Evolutionary conservation across 2,113 vertebrate species (phyloP).

Genomic region (Verasper variegatus): DNA sequence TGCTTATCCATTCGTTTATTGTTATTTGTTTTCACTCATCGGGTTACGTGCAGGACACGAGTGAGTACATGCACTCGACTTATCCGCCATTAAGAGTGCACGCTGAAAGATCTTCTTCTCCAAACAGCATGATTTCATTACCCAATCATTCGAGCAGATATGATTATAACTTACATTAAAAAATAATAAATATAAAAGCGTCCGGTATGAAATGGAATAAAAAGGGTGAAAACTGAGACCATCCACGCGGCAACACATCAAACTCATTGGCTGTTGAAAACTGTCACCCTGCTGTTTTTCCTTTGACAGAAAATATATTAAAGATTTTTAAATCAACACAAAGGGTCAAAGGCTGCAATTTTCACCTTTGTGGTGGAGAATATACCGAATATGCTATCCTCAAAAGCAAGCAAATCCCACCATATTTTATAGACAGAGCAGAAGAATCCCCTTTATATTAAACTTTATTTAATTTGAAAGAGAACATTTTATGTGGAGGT

Average conservation of each 20-base stretch:
- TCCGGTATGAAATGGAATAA: neutral
- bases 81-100: neutral
- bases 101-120: neutral
- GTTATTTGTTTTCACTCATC: neutral
- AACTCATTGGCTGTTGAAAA: neutral
- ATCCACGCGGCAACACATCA: neutral
- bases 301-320: neutral
- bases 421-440: neutral
- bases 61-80: neutral
- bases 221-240: conserved; percentile 11
- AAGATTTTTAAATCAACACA: neutral
- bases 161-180: conserved; percentile 1
- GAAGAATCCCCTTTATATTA: neutral
- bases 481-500: neutral
- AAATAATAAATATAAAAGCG: neutral
- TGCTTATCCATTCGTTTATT: neutral
- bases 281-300: neutral
- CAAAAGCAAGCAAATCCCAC: neutral
- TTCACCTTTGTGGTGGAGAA: neutral
- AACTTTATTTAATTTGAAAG: neutral
- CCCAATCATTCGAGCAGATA: conserved; percentile 2
- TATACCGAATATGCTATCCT: neutral
- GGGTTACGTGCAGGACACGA: neutral
- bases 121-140: neutral
- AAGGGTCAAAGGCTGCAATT: conserved; percentile 2